Conservation (phyloP, 2,888 invertebrate species). For the Mythimna albipuncta region DNA sequence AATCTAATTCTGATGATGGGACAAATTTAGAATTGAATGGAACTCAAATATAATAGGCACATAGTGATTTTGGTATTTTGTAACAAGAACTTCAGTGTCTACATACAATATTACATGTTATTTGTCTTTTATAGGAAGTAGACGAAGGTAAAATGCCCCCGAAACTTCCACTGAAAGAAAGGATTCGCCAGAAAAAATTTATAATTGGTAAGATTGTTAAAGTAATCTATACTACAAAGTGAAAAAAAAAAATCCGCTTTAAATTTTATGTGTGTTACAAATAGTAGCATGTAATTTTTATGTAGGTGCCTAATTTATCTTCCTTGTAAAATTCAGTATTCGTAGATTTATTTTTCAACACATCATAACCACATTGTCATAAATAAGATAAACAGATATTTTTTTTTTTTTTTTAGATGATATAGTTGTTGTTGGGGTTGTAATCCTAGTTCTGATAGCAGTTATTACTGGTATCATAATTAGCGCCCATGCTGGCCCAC, state of each 20-base stretch:
- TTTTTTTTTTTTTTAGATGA: conserved; percentile 82
- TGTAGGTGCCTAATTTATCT: not conserved
- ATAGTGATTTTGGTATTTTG: not conserved
- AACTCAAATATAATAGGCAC: too few relatives aligned
- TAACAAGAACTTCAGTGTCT: not conserved
- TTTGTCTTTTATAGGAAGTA: conserved; percentile 82
- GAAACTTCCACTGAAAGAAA: conserved; percentile 90
- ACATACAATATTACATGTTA: not conserved
- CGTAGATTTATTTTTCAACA: not conserved
- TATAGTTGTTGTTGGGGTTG: conserved; percentile 89
- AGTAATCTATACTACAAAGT: not conserved
- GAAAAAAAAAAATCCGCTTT: not conserved
- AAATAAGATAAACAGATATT: not conserved
- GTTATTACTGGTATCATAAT: conserved; percentile 92
- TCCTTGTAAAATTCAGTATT: not conserved
- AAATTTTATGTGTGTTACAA: not conserved
- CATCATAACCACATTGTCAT: not conserved
- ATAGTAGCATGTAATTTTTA: not conserved
- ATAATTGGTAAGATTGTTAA: conserved; percentile 89
- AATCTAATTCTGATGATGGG: too few relatives aligned
- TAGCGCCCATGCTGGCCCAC: conserved; percentile 88
- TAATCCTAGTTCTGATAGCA: conserved; percentile 91
- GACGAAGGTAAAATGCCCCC: conserved; percentile 89
- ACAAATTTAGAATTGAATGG: too few relatives aligned
- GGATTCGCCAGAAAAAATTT: conserved; percentile 92